A percentile compares a stretch with the other conserved stretches of the same genome.
These are phyloP conservation scores for Istiophorus platypterus DNA, from an alignment of 2,113 vertebrate genomes.

Conservation along the genomic window DNA sequence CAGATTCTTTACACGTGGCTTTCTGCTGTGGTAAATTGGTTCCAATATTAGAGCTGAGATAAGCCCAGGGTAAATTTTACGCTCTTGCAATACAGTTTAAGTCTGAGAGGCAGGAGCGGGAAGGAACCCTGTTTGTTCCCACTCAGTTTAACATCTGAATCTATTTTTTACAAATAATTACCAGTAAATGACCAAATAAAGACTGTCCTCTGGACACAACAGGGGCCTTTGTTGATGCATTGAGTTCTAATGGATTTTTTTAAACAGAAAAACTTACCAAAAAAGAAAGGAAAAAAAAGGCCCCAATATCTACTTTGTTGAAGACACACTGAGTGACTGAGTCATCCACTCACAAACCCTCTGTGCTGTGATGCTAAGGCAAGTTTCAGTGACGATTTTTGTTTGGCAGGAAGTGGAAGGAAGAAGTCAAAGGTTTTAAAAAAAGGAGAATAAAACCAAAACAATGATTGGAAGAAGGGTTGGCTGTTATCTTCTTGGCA, in stretches of 20 bases:
- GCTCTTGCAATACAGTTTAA: not conserved
- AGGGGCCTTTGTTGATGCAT: not conserved
- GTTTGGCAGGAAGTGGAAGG: constrained; percentile 8
- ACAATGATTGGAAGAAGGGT: not conserved
- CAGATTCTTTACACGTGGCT: not conserved
- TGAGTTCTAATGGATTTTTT: not conserved
- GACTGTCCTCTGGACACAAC: not conserved
- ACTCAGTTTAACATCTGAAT: not conserved
- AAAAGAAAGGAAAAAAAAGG: too few relatives aligned
- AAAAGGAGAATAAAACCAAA: not conserved
- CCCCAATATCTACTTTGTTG: not conserved
- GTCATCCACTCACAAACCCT: constrained; percentile 5
- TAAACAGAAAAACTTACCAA: not conserved
- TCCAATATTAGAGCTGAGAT: not conserved
- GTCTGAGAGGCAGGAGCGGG: not conserved
- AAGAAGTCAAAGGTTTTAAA: not conserved
- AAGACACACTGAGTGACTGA: not conserved
- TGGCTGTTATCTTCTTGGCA: not conserved
- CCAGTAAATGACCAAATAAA: not conserved
- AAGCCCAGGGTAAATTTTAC: not conserved
- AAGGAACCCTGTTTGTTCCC: not conserved
- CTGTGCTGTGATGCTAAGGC: not conserved
- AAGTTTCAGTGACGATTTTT: not conserved
- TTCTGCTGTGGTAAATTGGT: not conserved
- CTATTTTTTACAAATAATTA: not conserved